Evolutionary conservation across 2,113 vertebrate species (phyloP).

Genomic region (Glaucidium brasilianum): DNA sequence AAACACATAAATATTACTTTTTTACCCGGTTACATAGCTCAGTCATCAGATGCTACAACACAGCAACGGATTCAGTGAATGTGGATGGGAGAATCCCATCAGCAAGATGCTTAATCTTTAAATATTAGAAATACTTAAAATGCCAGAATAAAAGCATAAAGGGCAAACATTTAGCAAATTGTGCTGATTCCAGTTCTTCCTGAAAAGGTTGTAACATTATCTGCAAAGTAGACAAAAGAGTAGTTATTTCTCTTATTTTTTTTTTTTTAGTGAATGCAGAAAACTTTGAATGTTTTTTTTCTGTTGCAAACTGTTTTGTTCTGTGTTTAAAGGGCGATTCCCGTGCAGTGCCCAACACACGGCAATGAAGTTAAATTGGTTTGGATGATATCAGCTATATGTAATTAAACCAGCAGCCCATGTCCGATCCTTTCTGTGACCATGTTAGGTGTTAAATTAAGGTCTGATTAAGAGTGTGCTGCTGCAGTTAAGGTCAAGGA

Average conservation of each 20-base stretch:
- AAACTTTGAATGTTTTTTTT: background rate
- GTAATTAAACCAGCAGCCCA: constrained; percentile 68
- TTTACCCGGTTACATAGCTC: background rate
- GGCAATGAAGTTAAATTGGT: constrained; percentile 63
- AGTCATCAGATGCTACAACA: background rate
- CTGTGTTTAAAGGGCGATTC: background rate
- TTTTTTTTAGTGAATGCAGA: background rate
- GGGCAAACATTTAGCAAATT: background rate
- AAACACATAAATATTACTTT: background rate
- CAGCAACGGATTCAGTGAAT: background rate
- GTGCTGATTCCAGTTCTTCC: background rate
- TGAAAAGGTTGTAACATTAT: background rate
- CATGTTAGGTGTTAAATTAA: constrained; percentile 76
- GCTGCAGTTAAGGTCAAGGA: constrained; percentile 72
- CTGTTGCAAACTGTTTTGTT: background rate
- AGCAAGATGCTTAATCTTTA: background rate
- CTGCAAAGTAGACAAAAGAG: background rate
- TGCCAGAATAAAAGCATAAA: background rate
- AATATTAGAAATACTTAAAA: constrained; percentile 8
- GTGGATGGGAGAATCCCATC: background rate
- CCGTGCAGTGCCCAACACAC: background rate
- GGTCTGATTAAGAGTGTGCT: constrained; percentile 66
- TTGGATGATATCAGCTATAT: constrained; percentile 66
- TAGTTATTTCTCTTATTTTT: background rate
- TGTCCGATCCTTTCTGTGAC: constrained; percentile 61